Evolutionary conservation across 2,888 invertebrate species (phyloP).

Genomic region (Drosophila neotestacea): DNA sequence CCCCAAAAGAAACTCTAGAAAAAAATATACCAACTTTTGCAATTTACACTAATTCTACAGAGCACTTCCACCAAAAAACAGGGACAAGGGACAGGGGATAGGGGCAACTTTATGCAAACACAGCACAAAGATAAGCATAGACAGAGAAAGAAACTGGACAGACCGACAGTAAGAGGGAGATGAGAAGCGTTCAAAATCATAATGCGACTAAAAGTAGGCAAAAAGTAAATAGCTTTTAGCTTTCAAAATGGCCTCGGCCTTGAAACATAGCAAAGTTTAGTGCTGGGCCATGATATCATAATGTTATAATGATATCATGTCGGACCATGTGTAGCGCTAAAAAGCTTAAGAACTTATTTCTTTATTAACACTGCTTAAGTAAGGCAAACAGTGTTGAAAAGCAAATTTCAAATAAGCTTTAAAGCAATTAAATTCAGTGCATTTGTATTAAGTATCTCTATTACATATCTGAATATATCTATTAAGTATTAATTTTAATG

Average conservation of each 20-base stretch:
- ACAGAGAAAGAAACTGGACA: background rate
- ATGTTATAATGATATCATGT: slow-evolving; percentile 18
- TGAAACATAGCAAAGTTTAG: slow-evolving; percentile 20
- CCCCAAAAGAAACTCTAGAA: slow-evolving; percentile 1
- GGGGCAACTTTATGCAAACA: slow-evolving; percentile 34
- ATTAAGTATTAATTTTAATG: background rate
- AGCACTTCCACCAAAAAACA: slow-evolving; percentile 12
- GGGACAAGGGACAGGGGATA: too few relatives aligned
- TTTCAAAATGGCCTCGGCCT: slow-evolving; percentile 23
- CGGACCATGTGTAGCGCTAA: background rate
- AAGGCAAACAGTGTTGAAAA: background rate
- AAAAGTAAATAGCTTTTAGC: slow-evolving; percentile 23
- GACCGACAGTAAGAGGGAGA: background rate
- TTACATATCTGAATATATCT: background rate
- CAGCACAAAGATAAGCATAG: slow-evolving; percentile 29
- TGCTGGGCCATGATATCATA: slow-evolving; percentile 13
- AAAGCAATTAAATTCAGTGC: background rate
- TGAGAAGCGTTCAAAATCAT: slow-evolving; percentile 41
- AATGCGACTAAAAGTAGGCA: slow-evolving; percentile 42
- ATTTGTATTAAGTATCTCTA: too few relatives aligned
- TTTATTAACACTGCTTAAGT: background rate
- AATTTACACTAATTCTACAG: slow-evolving; percentile 62
- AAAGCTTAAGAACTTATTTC: background rate
- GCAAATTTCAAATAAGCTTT: background rate
- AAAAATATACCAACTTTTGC: slow-evolving; percentile 51